Percentiles rank a stretch among this genome's conserved stretches.
phyloP scores from a whole-genome alignment of 2,888 invertebrate species.

The Drosophila ezoana region DNA sequence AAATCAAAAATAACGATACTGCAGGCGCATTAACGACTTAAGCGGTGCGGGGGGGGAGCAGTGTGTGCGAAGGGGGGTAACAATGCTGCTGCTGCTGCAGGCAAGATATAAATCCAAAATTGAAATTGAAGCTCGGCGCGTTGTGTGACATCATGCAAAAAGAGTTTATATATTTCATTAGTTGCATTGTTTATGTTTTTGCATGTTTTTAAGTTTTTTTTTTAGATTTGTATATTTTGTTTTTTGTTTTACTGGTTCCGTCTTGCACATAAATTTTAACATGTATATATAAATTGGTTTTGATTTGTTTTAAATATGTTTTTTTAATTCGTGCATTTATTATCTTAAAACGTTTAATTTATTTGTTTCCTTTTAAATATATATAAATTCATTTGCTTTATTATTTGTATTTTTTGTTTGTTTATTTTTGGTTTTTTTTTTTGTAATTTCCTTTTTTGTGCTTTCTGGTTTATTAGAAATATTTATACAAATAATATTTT shows the following conservation, averaged over 20 bases:
- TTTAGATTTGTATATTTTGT: not conserved
- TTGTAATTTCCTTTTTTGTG: too few relatives aligned
- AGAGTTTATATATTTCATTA: constrained; percentile 24
- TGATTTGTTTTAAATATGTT: not conserved
- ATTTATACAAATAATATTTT: not conserved
- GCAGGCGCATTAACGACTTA: constrained; percentile 44
- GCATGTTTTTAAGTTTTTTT: constrained; percentile 5
- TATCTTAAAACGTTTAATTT: not conserved
- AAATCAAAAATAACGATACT: constrained; percentile 67
- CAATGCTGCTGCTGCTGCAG: not conserved
- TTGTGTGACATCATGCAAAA: constrained; percentile 67
- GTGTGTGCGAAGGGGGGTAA: not conserved
- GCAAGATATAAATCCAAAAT: constrained; percentile 47
- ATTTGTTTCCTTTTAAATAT: not conserved
- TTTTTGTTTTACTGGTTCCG: constrained; percentile 18
- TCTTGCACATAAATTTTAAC: constrained; percentile 16
- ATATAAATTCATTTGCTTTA: not conserved
- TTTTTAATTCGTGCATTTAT: not conserved
- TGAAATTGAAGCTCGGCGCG: constrained; percentile 32
- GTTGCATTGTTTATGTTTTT: not conserved
- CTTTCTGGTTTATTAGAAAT: too few relatives aligned
- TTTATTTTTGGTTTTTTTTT: not conserved
- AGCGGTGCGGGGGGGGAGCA: not conserved
- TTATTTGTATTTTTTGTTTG: not conserved
- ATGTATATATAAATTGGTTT: constrained; percentile 1